Conservation (phyloP, 2,888 invertebrate species). For the Orthonevra nobilis region DNA sequence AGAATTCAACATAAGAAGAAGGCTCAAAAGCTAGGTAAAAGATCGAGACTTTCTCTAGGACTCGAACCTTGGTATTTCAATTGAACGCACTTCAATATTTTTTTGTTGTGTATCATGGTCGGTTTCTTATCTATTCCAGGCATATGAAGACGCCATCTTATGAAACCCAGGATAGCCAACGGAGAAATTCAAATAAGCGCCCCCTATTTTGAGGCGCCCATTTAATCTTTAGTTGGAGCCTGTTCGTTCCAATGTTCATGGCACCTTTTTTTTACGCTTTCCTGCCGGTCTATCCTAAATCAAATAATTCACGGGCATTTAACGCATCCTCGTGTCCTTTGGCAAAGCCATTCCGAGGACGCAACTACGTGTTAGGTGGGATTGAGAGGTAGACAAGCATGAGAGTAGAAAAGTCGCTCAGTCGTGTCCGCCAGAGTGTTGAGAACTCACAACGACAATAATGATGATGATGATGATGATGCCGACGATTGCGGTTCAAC, state of each 20-base stretch:
- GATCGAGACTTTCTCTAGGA: too few species aligned
- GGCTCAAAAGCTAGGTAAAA: too few species aligned
- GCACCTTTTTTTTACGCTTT: not conserved
- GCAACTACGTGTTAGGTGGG: constrained; percentile 21
- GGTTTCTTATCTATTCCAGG: too few species aligned
- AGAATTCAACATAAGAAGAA: too few species aligned
- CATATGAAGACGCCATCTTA: too few species aligned
- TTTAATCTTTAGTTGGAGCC: too few species aligned
- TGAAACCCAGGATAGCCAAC: too few species aligned
- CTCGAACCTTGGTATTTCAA: too few species aligned
- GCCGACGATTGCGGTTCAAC: constrained; percentile 42
- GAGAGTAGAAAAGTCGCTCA: not conserved
- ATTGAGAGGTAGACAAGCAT: not conserved
- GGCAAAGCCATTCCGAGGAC: constrained; percentile 17
- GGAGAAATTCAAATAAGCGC: too few species aligned
- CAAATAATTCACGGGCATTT: constrained; percentile 61
- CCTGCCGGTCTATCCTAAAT: constrained; percentile 32
- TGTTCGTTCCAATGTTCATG: not conserved
- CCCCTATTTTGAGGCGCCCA: too few species aligned
- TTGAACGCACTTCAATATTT: too few species aligned
- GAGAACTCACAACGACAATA: constrained; percentile 19
- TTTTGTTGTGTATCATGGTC: too few species aligned
- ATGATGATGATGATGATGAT: constrained; percentile 49
- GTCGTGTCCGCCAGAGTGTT: constrained; percentile 9
- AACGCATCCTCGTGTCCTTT: constrained; percentile 47